A percentile compares a stretch with the other conserved stretches of the same genome.
Conservation (phyloP, 2,113 vertebrate species). For the Misgurnus anguillicaudatus region DNA sequence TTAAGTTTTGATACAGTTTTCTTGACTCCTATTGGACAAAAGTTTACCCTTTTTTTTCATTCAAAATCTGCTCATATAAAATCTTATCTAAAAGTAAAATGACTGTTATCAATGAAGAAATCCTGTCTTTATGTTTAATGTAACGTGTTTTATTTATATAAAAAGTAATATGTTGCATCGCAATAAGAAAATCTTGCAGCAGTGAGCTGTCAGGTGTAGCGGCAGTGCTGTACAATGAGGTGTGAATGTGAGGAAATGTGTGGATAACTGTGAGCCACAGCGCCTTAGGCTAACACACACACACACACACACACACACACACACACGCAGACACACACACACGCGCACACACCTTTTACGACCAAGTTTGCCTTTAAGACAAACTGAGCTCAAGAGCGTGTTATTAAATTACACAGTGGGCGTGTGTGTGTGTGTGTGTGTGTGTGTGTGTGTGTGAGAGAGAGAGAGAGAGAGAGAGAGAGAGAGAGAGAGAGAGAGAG, state of each 20-base stretch:
- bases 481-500: too few species aligned
- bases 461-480: too few species aligned
- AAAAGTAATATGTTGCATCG: background rate
- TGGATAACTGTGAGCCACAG: slow-evolving; percentile 31
- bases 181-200: background rate
- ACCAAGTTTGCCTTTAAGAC: background rate
- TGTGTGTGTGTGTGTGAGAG: background rate
- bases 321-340: background rate
- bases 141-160: background rate
- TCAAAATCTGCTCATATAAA: too few species aligned
- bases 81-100: background rate
- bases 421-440: background rate
- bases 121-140: background rate
- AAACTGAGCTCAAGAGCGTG: slow-evolving; percentile 4
- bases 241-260: slow-evolving; percentile 8
- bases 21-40: background rate
- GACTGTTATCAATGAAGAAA: background rate
- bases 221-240: slow-evolving; percentile 8
- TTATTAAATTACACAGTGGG: background rate
- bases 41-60: background rate
- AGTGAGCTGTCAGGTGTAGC: background rate
- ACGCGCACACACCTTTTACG: background rate
- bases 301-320: slow-evolving; percentile 14
- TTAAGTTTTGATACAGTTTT: background rate
- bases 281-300: slow-evolving; percentile 22